phyloP scores from a whole-genome alignment of 2,113 vertebrate species.

The Tetraodon nigroviridis region DNA sequence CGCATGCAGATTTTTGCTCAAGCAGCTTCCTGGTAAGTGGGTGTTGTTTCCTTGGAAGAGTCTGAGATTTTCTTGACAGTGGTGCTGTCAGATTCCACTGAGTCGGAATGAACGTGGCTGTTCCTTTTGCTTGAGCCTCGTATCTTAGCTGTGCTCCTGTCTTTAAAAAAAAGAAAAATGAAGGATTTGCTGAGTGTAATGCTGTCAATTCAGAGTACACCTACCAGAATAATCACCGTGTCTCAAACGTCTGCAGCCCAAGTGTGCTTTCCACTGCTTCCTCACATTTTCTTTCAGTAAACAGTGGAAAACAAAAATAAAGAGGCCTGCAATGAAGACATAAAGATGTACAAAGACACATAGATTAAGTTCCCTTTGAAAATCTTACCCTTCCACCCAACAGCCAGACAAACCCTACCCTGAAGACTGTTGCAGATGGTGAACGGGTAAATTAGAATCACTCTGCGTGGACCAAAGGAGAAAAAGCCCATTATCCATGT shows the following conservation, averaged over 20 bases:
- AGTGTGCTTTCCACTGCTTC: conserved; percentile 78
- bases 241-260: conserved; percentile 75
- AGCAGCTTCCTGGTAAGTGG: conserved; percentile 24
- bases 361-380: not conserved
- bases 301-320: conserved; percentile 88
- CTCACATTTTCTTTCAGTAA: conserved; percentile 84
- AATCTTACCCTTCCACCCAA: not conserved
- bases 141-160: conserved; percentile 65
- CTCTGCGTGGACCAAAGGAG: conserved; percentile 74
- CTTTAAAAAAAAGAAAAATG: conserved; percentile 56
- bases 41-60: conserved; percentile 11
- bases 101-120: conserved; percentile 49
- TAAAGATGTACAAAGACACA: not conserved
- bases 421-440: conserved; percentile 83
- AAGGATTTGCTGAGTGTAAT: too few species aligned
- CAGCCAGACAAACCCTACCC: conserved; percentile 69
- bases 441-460: conserved; percentile 82
- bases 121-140: conserved; percentile 46
- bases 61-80: conserved; percentile 66
- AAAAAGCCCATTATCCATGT: conserved; percentile 84
- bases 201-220: not conserved
- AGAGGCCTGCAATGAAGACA: conserved; percentile 72
- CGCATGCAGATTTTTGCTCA: not conserved
- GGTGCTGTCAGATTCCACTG: conserved; percentile 57
- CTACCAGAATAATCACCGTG: conserved; percentile 49